Evolutionary conservation across 2,113 vertebrate species (phyloP), one percentile per base, ranked within the genome.

Genomic region (Athene noctua): DNA sequence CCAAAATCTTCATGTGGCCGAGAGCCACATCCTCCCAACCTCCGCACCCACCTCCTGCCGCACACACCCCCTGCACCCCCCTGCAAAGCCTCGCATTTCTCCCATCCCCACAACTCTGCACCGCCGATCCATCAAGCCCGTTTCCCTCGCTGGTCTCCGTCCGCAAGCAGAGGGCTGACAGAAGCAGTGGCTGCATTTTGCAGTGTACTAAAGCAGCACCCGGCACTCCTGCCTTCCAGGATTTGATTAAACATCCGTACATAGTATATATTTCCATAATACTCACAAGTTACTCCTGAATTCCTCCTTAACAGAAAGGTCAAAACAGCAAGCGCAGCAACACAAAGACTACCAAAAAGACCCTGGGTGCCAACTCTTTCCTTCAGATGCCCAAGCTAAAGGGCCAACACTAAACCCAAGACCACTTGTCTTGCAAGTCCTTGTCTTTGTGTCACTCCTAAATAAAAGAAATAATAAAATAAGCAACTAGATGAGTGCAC

Each of bases 11-110:
- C 66, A 26, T 5, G 85, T 49, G 87, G 87, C 74, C 17, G 2
- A 40, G 61, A 82, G 85, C 96, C 92, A 95, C 93, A 88, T 96
- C 95, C 94, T 96, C 90, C 73, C 91, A 88, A 40, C 21, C 71
- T 90, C 75, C 7, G 2, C 7, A 21, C 18, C 40, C 68, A 0
- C 0, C 30, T 73, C 83, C 71, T 3, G 5, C 80, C 75, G 70
- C 73, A 62, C 6, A 2, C 20, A 3, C 62, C 21, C n/a, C 0
- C 38, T 0, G 0, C 2, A 1, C 23, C 5, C 20, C 36, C 23
- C 32, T 9, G 47, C 10, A n/a, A 58, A 66, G 49, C 42, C n/a
- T 29, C 0, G 0, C 2, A 5, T 32, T 83, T 30, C 82, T 89
- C 30, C 55, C 19, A 6, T 40, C 46, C 51, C 67, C 49, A 18